phyloP scores from a whole-genome alignment of 2,888 invertebrate genomes.

The Drosophila hamatofila region DNA sequence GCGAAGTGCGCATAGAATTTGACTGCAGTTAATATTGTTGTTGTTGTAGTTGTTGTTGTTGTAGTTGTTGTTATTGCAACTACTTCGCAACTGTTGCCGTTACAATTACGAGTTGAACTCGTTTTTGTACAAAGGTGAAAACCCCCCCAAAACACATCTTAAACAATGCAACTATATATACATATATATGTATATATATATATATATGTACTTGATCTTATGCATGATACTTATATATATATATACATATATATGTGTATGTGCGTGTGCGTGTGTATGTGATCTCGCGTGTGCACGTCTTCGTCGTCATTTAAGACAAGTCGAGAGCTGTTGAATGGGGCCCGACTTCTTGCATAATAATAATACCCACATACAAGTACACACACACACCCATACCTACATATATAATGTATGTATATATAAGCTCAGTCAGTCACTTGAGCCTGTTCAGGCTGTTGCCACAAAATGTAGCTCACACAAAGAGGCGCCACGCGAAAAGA shows the following conservation, averaged over 20 bases:
- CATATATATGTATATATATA: slow-evolving; percentile 38
- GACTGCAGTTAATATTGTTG: slow-evolving; percentile 12
- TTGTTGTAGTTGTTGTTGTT: not conserved
- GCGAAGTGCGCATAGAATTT: slow-evolving; percentile 44
- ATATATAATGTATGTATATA: slow-evolving; percentile 8
- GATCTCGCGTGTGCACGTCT: slow-evolving; percentile 68
- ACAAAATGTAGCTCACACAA: slow-evolving; percentile 62
- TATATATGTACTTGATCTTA: slow-evolving; percentile 39
- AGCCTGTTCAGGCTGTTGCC: slow-evolving; percentile 73
- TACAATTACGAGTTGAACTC: slow-evolving; percentile 66
- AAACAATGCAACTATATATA: slow-evolving; percentile 53
- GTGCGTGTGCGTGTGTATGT: slow-evolving; percentile 24
- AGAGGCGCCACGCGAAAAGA: slow-evolving; percentile 65
- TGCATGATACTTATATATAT: slow-evolving; percentile 1
- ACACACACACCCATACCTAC: slow-evolving; percentile 3
- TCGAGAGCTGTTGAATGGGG: slow-evolving; percentile 64
- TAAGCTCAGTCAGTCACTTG: slow-evolving; percentile 47
- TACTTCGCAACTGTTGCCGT: slow-evolving; percentile 55
- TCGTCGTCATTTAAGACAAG: slow-evolving; percentile 59
- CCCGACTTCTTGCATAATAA: slow-evolving; percentile 77
- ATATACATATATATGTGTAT: not conserved
- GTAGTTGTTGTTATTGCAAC: slow-evolving; percentile 12
- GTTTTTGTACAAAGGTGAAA: slow-evolving; percentile 60
- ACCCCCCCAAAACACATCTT: slow-evolving; percentile 35
- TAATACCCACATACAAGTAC: slow-evolving; percentile 41